phyloP scores from a whole-genome alignment of 1,140 invertebrate genomes.

The Reticulitermes speratus region DNA sequence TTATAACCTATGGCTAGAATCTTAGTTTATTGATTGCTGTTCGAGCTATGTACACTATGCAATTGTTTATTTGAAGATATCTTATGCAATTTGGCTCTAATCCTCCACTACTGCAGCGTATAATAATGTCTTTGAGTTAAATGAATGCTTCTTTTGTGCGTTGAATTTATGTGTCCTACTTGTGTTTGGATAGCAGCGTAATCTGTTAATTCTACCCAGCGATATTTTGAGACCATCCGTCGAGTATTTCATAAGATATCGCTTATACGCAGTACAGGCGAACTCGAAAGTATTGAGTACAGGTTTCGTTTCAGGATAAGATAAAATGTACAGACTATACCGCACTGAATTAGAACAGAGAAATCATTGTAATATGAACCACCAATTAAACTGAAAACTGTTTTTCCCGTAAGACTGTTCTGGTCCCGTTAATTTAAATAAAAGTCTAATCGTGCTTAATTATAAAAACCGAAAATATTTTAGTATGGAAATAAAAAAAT shows the following conservation, averaged over 20 bases:
- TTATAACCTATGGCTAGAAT: too few species aligned
- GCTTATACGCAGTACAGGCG: background rate
- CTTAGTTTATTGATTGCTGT: background rate
- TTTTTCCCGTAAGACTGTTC: too few species aligned
- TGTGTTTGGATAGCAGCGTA: background rate
- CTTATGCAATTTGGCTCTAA: background rate
- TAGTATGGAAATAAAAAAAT: too few species aligned
- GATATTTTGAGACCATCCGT: background rate
- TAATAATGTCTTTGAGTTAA: background rate
- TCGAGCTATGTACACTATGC: background rate
- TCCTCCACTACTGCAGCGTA: background rate
- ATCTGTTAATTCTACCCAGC: background rate
- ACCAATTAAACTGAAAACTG: too few species aligned
- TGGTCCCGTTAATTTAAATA: too few species aligned
- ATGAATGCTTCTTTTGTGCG: background rate
- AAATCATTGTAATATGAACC: too few species aligned
- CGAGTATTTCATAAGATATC: background rate
- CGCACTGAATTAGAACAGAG: too few species aligned
- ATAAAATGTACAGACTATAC: too few species aligned
- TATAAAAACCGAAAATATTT: too few species aligned
- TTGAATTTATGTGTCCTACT: background rate
- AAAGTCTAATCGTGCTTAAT: too few species aligned
- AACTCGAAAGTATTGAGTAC: too few species aligned
- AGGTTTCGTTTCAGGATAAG: too few species aligned
- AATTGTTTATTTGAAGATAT: background rate